Evolutionary conservation across 2,888 invertebrate species (phyloP).

Genomic region (Brachypterus glaber): DNA sequence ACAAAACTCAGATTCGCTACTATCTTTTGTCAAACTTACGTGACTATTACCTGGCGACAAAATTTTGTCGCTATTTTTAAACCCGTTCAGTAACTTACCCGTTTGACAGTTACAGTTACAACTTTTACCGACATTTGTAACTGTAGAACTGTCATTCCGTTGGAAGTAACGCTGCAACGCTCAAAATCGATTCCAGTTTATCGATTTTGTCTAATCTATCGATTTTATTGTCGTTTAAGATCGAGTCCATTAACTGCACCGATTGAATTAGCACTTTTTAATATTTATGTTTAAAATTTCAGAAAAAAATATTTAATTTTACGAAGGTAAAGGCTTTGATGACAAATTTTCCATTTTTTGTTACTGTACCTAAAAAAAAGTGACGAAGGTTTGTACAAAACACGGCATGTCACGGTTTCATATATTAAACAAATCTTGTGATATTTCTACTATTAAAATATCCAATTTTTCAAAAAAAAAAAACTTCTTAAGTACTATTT

Average conservation of each 20-base stretch:
- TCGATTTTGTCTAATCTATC: slow-evolving; percentile 80
- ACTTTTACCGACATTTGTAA: slow-evolving; percentile 37
- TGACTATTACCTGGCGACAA: slow-evolving; percentile 34
- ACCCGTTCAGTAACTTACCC: slow-evolving; percentile 24
- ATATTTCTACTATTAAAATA: too few species aligned
- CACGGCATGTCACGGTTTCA: too few species aligned
- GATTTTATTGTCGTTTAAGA: slow-evolving; percentile 71
- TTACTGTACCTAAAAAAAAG: neutral
- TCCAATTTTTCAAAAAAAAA: too few species aligned
- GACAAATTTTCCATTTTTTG: neutral
- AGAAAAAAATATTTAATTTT: neutral
- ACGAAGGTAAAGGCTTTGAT: neutral
- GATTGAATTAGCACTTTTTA: slow-evolving; percentile 58
- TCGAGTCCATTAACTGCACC: slow-evolving; percentile 82
- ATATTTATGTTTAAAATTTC: neutral
- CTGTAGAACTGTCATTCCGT: slow-evolving; percentile 25
- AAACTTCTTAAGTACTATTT: too few species aligned
- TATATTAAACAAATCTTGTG: too few species aligned
- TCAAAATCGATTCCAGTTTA: slow-evolving; percentile 74
- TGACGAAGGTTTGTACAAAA: too few species aligned
- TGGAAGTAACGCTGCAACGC: slow-evolving; percentile 65
- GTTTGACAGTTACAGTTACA: slow-evolving; percentile 47
- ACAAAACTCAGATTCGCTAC: slow-evolving; percentile 39
- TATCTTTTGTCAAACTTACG: slow-evolving; percentile 25
- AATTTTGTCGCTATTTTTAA: slow-evolving; percentile 31